These are phyloP conservation scores for Bubo blakistoni DNA, from an alignment of 2,113 vertebrate species.

Conservation along the genomic window DNA sequence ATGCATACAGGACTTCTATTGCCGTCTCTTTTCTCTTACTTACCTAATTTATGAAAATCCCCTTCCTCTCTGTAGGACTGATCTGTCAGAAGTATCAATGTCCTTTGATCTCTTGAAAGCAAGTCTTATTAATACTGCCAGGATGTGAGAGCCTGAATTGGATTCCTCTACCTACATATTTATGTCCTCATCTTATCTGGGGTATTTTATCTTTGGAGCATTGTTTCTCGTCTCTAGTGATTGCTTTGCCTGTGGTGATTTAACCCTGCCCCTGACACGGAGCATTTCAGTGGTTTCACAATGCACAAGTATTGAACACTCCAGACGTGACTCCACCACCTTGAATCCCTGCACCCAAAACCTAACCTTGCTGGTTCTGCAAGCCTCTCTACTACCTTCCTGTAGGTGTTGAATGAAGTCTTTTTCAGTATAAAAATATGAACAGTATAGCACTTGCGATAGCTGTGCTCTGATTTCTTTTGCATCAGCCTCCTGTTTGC, in stretches of 20 bases:
- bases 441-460: too few relatives aligned
- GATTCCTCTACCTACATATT: neutral
- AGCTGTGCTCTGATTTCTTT: neutral
- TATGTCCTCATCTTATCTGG: neutral
- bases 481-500: accelerated
- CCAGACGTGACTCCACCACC: neutral
- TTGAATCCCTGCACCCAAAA: neutral
- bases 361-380: accelerated
- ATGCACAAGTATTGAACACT: neutral
- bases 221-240: neutral
- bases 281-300: neutral
- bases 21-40: neutral
- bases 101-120: neutral
- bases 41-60: neutral
- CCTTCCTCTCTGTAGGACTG: neutral
- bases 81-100: neutral
- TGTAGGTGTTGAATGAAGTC: neutral
- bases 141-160: neutral
- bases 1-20: neutral
- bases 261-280: neutral
- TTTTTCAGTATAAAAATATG: neutral
- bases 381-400: neutral
- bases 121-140: neutral
- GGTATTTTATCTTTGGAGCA: neutral
- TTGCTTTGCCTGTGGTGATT: neutral